Conservation (phyloP, 2,797 vertebrate species). For the Sebastiscus albofasciatus region DNA sequence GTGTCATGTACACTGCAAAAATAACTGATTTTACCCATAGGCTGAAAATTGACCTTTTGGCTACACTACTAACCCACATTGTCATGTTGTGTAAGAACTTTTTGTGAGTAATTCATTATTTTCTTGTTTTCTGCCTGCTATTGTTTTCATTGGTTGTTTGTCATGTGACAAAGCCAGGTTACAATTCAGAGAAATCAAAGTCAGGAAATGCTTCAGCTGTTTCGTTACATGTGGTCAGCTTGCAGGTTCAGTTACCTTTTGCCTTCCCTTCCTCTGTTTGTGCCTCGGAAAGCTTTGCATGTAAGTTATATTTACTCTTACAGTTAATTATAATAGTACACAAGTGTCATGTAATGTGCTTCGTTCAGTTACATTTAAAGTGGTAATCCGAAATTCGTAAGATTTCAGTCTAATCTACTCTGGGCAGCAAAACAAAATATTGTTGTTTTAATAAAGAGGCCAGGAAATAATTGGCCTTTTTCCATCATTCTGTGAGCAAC, state of each 20-base stretch:
- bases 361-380: too few relatives aligned
- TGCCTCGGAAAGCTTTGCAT: not conserved
- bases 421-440: too few relatives aligned
- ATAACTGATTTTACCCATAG: conserved; percentile 15
- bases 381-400: too few relatives aligned
- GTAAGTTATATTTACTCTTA: not conserved
- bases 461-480: too few relatives aligned
- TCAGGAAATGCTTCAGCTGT: not conserved
- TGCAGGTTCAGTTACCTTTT: not conserved
- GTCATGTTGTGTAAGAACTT: not conserved
- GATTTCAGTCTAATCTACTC: too few relatives aligned
- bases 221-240: not conserved
- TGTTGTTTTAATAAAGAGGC: too few relatives aligned
- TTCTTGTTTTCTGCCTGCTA: not conserved
- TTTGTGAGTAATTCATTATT: not conserved
- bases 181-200: not conserved
- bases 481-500: too few relatives aligned
- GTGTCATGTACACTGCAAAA: not conserved
- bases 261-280: not conserved
- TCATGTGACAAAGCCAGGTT: not conserved
- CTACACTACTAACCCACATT: not conserved
- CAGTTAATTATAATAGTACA: not conserved
- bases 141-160: not conserved
- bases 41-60: conserved; percentile 1
- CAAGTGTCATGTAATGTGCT: not conserved